Base-by-base conservation (phyloP, 2,888 invertebrate genomes). In the Temnothorax ravouxi region DNA sequence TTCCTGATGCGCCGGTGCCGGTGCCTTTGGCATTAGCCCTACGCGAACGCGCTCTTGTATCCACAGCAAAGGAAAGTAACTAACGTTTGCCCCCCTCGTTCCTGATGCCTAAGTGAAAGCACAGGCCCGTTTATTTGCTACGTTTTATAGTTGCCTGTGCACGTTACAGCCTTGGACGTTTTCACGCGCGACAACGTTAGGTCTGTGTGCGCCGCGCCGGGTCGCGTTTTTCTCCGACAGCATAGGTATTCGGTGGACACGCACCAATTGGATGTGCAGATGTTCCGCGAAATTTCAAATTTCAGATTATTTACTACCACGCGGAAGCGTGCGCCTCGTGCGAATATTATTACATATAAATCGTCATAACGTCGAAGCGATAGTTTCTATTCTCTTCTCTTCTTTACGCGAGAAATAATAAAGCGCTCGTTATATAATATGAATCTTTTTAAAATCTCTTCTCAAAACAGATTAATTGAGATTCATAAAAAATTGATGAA, bases 71-170 rank as follows among this genome's bases (percentile, higher is more conserved):
- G 83, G 88, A 89, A 89, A 89, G 89, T 88, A 84, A 71, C 50
- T 67, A 71, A 76, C 72, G 54, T 83, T 83, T 84, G 64, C 72
- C 15, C 67, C 61, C 9, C 66, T 44, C 69, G n/a, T 21, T 54
- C n/a, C 52, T 56, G 61, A 85, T 76, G 72, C 83, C 80, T 81
- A 66, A 80, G 90, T 88, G 89, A 89, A 89, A 89, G 88, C 83
- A 69, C 77, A 13, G 34, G 44, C 56, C 25, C 61, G 56, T 85
- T 71, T 75, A 21, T 74, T 87, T 69, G 62, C 67, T 34, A 50
- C 38, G 61, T 71, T 88, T 88, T 85, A 88, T 74, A 64, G 56
- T 76, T 67, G 21, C 44, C 69, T 77, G 2, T 81, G 2, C 64
- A 74, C 41, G 62, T 29, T 82, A 52, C 41, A 66, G 47, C 47